Evolutionary conservation across 2,113 vertebrate species (phyloP).

Genomic region (Okapia johnstoni): DNA sequence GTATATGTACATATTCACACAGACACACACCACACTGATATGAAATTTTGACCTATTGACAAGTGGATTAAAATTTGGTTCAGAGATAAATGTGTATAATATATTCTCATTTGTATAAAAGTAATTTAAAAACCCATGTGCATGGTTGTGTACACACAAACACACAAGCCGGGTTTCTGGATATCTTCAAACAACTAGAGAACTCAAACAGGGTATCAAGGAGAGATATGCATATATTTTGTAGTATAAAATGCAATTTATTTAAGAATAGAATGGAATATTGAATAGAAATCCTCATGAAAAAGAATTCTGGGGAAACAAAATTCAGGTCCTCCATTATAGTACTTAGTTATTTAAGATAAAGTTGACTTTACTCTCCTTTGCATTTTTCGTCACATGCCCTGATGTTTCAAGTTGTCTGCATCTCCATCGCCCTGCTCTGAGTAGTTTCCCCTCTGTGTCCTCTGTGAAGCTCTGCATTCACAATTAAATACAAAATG

Average conservation of each 20-base stretch:
- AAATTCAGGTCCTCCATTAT: accelerated
- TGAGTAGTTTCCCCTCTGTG: not conserved
- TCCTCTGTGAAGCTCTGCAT: not conserved
- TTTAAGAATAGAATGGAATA: not conserved
- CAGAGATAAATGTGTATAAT: accelerated
- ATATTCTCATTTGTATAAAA: not conserved
- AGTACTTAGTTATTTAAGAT: not conserved
- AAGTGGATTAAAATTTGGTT: not conserved
- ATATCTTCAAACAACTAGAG: not conserved
- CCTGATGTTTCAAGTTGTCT: not conserved
- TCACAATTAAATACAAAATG: not conserved
- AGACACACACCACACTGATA: no score
- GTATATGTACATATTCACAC: accelerated
- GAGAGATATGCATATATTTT: accelerated
- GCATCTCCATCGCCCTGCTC: not conserved
- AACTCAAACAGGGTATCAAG: not conserved
- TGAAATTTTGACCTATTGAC: accelerated
- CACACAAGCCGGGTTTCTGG: accelerated
- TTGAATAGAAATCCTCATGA: not conserved
- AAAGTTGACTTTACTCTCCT: not conserved
- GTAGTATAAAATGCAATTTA: not conserved
- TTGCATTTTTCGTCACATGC: accelerated
- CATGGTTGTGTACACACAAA: accelerated
- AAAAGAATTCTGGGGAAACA: not conserved
- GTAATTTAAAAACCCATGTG: no score